Evolutionary conservation across 1,140 invertebrate species (phyloP).

Genomic region (Chionoecetes opilio): DNA sequence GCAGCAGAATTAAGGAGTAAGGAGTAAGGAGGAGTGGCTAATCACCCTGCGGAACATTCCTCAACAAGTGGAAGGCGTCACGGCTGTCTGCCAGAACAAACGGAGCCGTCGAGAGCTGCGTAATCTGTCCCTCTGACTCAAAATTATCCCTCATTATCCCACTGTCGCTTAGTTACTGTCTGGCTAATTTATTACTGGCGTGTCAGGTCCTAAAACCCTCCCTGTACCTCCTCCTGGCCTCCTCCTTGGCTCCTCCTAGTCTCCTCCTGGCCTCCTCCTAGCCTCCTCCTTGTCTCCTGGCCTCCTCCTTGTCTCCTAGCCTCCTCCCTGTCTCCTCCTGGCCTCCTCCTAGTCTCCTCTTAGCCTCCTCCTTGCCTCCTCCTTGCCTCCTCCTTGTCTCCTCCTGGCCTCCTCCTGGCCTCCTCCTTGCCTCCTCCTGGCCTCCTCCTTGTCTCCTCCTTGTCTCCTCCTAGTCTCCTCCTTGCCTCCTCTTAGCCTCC

Average conservation of each 20-base stretch:
- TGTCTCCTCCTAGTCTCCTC: background rate
- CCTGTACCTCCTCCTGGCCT: background rate
- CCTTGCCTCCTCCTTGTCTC: background rate
- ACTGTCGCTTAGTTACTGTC: slow-evolving; percentile 60
- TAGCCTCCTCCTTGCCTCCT: background rate
- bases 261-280: background rate
- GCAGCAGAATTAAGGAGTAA: background rate
- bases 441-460: background rate
- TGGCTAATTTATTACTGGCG: slow-evolving; percentile 53
- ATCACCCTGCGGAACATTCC: slow-evolving; percentile 2
- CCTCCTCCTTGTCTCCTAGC: background rate
- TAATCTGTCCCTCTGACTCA: slow-evolving; percentile 22
- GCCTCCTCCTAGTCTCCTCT: background rate
- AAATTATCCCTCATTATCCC: slow-evolving; percentile 49
- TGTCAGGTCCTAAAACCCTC: slow-evolving; percentile 18
- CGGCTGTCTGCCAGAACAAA: slow-evolving; percentile 6
- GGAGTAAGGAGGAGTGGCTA: background rate
- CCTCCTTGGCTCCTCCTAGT: background rate
- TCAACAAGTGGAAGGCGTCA: slow-evolving; percentile 15
- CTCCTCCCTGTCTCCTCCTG: background rate
- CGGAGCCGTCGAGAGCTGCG: background rate
- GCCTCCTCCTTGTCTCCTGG: too few species aligned
- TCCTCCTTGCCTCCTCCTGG: background rate
- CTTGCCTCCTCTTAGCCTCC: background rate
- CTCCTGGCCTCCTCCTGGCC: too few species aligned